Conservation (phyloP, 2,888 invertebrate species). For the Caradrina kadenii region DNA sequence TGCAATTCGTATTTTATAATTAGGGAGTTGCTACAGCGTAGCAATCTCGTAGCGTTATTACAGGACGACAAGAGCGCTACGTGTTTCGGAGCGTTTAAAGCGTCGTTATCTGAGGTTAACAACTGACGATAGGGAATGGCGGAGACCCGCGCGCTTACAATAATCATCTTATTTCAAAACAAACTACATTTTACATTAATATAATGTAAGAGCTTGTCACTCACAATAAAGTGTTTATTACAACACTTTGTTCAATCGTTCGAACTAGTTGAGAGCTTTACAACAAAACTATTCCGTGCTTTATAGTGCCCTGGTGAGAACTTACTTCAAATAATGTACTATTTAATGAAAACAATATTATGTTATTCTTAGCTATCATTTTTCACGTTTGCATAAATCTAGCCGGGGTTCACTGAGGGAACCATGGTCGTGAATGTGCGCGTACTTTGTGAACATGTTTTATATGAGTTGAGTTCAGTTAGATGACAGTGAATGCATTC, state of each 20-base stretch:
- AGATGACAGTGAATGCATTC: too few species aligned
- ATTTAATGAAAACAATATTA: not conserved
- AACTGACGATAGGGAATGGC: too few species aligned
- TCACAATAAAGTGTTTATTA: slow-evolving; percentile 1
- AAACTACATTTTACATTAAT: too few species aligned
- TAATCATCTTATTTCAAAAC: too few species aligned
- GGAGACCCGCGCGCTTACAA: too few species aligned
- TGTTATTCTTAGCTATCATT: not conserved
- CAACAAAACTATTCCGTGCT: slow-evolving; percentile 20
- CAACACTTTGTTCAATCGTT: slow-evolving; percentile 17
- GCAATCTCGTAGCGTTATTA: not conserved
- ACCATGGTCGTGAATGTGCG: too few species aligned
- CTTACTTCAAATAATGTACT: slow-evolving; percentile 13
- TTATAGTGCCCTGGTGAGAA: slow-evolving; percentile 7
- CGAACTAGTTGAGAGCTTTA: slow-evolving; percentile 8
- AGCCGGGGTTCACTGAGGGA: not conserved
- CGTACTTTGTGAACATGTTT: too few species aligned
- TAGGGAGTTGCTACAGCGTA: not conserved
- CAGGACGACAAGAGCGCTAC: not conserved
- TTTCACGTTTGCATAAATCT: not conserved
- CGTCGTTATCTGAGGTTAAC: too few species aligned
- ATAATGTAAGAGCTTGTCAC: too few species aligned
- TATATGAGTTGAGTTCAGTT: too few species aligned
- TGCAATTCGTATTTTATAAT: not conserved
- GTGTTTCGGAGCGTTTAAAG: not conserved